Evolutionary conservation across 2,888 invertebrate genomes (phyloP), one percentile per base, ranked within the genome.

Genomic region (Chrysina gloriosa): DNA sequence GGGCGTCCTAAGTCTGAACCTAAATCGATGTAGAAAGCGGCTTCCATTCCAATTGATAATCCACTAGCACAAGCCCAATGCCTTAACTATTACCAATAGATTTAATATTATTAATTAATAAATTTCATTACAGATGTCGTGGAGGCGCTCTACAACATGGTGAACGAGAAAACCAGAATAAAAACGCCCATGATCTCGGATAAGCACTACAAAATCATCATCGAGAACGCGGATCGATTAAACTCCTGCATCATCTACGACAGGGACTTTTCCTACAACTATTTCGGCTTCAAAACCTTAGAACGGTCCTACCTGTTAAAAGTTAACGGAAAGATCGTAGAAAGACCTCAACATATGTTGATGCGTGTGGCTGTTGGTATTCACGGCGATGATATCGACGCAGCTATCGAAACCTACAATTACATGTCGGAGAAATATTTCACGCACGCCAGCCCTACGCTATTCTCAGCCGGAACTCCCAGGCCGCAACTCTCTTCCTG

Each of bases 261-360:
- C 80, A 89, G 98, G 75, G 99, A 99, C 84, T 99, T 95, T 82
- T 92, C 89, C 69, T 99, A 98, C 84, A 97, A 96, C 80, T 99
- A 96, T 81, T 99, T 99, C 86, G 99, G 98, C n/a, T 98, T 98
- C 80, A 98, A 98, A 87, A 99, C 98, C 0, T 84, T 99, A 64
- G 98, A 99, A 79, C 88, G 96, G 48, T 97, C 98, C 0, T 99
- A 99, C 82, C 85, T 99, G 72, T 84, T 98, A 67, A 96, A 94
- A 84, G 94, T 97, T 61, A 88, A 95, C 80, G 92, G 92, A 0
- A 95, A 95, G 88, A 93, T 97, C 58, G 97, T 89, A 0, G 99
- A 99, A 83, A 88, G 99, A 25, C 99, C 99, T 0, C 98, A 99
- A 79, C 98, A 99, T 78, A 95, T 99, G 97, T 84, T 99, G 67